A percentile compares a stretch with the other conserved stretches of the same genome.
These are phyloP conservation scores for Scophthalmus maximus DNA, from an alignment of 2,113 vertebrate genomes.

Conservation along the genomic window DNA sequence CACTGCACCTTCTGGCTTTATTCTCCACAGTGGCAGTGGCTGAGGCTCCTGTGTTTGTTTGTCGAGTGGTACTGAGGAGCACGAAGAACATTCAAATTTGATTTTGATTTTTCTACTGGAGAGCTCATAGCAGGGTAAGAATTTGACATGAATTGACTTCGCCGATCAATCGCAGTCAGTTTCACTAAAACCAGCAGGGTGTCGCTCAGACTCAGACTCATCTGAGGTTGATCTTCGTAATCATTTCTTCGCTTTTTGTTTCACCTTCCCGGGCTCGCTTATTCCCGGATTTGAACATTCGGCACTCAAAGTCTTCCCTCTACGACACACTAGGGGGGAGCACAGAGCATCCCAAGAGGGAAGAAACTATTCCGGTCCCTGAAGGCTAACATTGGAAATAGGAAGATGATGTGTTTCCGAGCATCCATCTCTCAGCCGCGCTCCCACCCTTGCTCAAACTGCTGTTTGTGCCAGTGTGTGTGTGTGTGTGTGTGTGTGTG, in stretches of 20 bases:
- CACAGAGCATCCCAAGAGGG: constrained; percentile 7
- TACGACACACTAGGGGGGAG: constrained; percentile 26
- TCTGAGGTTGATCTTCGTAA: too few relatives aligned
- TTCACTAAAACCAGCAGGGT: too few relatives aligned
- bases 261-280: constrained; percentile 28
- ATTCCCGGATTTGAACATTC: constrained; percentile 12
- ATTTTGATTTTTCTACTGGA: background rate
- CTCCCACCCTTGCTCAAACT: constrained; percentile 4
- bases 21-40: background rate
- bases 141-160: too few relatives aligned
- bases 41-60: background rate
- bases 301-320: too few relatives aligned
- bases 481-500: constrained; percentile 12
- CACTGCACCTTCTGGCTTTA: too few relatives aligned
- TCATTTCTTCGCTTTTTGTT: background rate
- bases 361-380: constrained; percentile 20
- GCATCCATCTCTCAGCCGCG: background rate
- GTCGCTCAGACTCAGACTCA: too few relatives aligned
- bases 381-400: constrained; percentile 9
- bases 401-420: constrained; percentile 14
- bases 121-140: background rate
- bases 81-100: background rate
- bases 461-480: background rate
- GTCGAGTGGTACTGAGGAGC: background rate
- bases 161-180: too few relatives aligned